Conservation (phyloP, 2,888 invertebrate species). For the Chelonus formosanus region DNA sequence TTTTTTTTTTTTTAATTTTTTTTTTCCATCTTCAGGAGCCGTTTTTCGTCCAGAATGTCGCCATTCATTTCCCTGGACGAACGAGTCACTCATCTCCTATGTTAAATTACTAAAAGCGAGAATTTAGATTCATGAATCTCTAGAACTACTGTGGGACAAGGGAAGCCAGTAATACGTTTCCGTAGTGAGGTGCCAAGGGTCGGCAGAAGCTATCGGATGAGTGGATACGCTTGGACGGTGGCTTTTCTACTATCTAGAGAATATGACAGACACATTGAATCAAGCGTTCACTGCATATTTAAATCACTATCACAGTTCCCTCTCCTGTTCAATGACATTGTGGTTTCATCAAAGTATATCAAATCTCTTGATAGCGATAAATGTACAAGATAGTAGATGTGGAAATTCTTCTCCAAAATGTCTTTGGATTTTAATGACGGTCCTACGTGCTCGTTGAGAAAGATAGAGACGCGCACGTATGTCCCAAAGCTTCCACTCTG, state of each 20-base stretch:
- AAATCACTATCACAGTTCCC: not conserved
- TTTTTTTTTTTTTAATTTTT: conserved; percentile 28
- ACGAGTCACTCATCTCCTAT: conserved; percentile 39
- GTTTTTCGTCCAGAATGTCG: conserved; percentile 15
- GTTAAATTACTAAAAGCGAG: conserved; percentile 41
- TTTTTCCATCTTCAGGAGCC: conserved; percentile 1
- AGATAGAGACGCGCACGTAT: conserved; percentile 11
- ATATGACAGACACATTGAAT: not conserved
- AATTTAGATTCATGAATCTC: conserved; percentile 44
- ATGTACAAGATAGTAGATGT: conserved; percentile 11
- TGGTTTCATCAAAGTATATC: conserved; percentile 20
- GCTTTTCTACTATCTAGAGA: not conserved
- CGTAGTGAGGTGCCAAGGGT: conserved; percentile 2
- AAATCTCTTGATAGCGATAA: conserved; percentile 6
- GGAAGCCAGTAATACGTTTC: not conserved
- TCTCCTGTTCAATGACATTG: conserved; percentile 16
- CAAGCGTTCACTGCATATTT: not conserved
- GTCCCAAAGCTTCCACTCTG: not conserved
- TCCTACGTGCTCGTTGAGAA: conserved; percentile 21
- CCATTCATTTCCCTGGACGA: conserved; percentile 33
- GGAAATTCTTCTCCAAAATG: conserved; percentile 10
- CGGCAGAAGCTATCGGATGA: conserved; percentile 12
- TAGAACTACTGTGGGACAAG: not conserved
- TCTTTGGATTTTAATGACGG: conserved; percentile 21
- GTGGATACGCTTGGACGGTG: conserved; percentile 3